These are phyloP conservation scores for Masticophis lateralis DNA, from an alignment of 2,797 vertebrate genomes.

Conservation along the genomic window DNA sequence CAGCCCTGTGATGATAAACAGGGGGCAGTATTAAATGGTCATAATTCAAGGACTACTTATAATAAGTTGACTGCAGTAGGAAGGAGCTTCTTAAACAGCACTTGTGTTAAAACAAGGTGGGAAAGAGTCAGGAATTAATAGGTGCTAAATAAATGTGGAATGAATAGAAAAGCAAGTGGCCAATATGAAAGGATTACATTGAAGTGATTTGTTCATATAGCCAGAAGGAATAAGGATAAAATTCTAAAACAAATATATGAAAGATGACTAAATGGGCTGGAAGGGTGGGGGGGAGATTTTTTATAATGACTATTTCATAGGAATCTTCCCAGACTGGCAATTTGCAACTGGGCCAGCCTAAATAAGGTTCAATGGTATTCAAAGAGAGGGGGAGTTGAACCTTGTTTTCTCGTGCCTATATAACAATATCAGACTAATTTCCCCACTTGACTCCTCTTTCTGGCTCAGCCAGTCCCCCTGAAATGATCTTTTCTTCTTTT, in stretches of 20 bases:
- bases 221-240: neutral
- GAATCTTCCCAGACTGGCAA: neutral
- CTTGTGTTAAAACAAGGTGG: neutral
- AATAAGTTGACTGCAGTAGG: neutral
- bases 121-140: neutral
- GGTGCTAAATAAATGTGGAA: neutral
- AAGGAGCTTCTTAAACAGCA: neutral
- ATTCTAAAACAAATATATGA: neutral
- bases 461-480: neutral
- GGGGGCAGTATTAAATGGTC: neutral
- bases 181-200: neutral
- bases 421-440: neutral
- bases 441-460: neutral
- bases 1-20: neutral
- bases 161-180: neutral
- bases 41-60: neutral
- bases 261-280: neutral
- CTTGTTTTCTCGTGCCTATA: neutral
- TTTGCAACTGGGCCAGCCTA: neutral
- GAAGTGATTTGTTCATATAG: neutral
- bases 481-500: neutral
- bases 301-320: neutral
- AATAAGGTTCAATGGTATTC: neutral
- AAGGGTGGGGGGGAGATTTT: neutral
- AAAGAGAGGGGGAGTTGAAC: neutral